Conservation (phyloP, 2,113 vertebrate species). For the Pelusios castaneus region DNA sequence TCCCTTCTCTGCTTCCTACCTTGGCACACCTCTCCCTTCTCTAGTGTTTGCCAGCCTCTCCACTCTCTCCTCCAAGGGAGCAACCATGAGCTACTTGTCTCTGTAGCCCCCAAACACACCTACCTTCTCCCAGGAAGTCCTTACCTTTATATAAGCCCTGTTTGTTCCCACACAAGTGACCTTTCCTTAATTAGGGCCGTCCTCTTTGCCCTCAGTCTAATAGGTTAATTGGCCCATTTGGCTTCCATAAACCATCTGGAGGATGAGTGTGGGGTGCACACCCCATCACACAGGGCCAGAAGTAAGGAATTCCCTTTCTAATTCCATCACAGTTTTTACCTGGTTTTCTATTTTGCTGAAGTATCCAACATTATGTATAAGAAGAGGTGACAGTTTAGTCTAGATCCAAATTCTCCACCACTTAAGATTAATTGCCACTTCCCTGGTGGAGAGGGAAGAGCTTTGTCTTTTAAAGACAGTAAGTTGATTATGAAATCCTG, state of each 20-base stretch:
- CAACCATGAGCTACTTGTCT: background rate
- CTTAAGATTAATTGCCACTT: background rate
- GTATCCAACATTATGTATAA: background rate
- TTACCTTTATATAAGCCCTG: background rate
- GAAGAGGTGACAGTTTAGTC: background rate
- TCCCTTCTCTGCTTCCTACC: background rate
- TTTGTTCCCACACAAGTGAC: background rate
- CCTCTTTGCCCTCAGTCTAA: background rate
- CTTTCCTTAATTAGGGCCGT: background rate
- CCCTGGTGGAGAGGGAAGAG: background rate
- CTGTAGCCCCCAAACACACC: background rate
- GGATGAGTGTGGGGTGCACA: background rate
- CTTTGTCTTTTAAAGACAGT: background rate
- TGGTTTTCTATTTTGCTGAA: background rate
- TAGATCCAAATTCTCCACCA: background rate
- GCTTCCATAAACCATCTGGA: background rate
- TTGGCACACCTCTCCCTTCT: too few species aligned
- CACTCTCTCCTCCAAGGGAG: background rate
- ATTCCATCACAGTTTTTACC: background rate
- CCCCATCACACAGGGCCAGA: background rate
- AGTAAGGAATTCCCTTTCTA: background rate
- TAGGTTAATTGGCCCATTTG: background rate
- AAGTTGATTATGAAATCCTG: background rate
- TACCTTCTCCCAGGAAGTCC: background rate
- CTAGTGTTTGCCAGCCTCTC: background rate